A percentile compares a stretch with the other conserved stretches of the same genome.
Conservation (phyloP, 2,113 vertebrate genomes). For the Plecotus auritus region DNA sequence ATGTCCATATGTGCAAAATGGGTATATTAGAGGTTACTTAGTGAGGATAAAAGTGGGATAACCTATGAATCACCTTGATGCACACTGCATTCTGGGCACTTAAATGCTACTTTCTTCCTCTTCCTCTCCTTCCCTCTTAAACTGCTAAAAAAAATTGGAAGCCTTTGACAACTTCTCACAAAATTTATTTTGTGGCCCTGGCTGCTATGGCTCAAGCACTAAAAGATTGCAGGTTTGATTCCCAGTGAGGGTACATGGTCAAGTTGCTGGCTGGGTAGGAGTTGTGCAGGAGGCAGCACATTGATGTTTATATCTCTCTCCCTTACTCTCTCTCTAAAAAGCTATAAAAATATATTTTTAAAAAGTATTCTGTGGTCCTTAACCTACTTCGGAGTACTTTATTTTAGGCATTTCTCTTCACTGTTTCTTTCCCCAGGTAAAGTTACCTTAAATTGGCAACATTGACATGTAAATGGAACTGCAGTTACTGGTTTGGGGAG, state of each 20-base stretch:
- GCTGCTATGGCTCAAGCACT: too few species aligned
- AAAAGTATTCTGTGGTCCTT: not conserved
- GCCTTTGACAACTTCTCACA: not conserved
- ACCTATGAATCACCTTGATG: not conserved
- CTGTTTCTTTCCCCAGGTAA: constrained; percentile 10
- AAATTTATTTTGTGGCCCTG: not conserved
- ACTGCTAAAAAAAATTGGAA: not conserved
- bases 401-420: constrained; percentile 18
- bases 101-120: not conserved
- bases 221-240: too few species aligned
- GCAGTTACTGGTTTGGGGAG: constrained; percentile 27
- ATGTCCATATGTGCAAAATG: not conserved
- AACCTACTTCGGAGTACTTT: not conserved
- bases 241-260: too few species aligned
- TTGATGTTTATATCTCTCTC: too few species aligned
- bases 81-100: not conserved
- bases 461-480: not conserved
- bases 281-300: too few species aligned
- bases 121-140: not conserved
- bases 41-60: not conserved
- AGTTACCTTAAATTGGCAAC: constrained; percentile 40
- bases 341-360: too few species aligned
- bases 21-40: not conserved
- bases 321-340: too few species aligned
- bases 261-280: too few species aligned